Evolutionary conservation across 1,140 invertebrate genomes (phyloP).

Genomic region (Stegodyphus mimosarum): DNA sequence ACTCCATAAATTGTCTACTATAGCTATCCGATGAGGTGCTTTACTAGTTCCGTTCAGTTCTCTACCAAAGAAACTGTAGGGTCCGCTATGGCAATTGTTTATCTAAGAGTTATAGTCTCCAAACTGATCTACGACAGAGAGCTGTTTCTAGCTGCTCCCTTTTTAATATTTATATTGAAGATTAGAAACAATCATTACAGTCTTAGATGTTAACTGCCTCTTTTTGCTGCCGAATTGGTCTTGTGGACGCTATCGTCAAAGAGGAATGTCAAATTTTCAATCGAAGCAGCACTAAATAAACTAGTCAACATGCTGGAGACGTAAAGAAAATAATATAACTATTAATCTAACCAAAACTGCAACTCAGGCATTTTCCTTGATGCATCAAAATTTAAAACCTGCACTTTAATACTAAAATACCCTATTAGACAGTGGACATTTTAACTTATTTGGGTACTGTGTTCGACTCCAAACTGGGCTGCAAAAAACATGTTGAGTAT

Average conservation of each 20-base stretch:
- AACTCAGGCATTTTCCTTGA: conserved; percentile 3
- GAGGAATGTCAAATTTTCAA: not conserved
- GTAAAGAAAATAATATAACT: conserved; percentile 2
- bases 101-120: conserved; percentile 28
- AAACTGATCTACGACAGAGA: not conserved
- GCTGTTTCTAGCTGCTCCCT: not conserved
- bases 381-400: conserved; percentile 19
- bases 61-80: conserved; percentile 14
- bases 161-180: conserved; percentile 17
- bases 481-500: conserved; percentile 1
- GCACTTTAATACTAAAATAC: not conserved
- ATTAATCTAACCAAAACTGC: conserved; percentile 1
- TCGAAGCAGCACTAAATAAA: not conserved
- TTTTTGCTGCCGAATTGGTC: conserved; percentile 5
- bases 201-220: not conserved
- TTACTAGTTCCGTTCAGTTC: conserved; percentile 13
- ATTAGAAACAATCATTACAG: not conserved
- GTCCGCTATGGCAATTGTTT: not conserved
- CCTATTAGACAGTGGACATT: not conserved
- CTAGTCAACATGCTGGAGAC: not conserved
- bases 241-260: not conserved
- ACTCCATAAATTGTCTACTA: not conserved
- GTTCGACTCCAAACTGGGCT: not conserved
- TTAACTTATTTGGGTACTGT: conserved; percentile 1
- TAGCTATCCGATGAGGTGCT: not conserved